Evolutionary conservation across 2,797 vertebrate species (phyloP).

Genomic region (Sebastes melanostomus): DNA sequence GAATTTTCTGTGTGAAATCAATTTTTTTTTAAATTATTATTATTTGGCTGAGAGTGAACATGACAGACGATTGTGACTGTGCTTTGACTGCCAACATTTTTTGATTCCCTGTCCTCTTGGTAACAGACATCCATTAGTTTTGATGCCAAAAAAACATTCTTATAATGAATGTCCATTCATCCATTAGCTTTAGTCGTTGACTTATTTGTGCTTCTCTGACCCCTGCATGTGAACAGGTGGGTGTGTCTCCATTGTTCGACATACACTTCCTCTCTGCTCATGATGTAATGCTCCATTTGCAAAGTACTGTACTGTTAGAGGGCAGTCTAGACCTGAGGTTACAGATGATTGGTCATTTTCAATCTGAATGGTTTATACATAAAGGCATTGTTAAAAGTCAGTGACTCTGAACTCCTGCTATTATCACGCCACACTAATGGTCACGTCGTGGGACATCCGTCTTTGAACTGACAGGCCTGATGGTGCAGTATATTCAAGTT

Average conservation of each 20-base stretch:
- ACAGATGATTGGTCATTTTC: background rate
- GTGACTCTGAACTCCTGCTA: background rate
- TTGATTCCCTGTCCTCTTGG: background rate
- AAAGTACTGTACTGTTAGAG: background rate
- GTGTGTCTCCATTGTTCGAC: background rate
- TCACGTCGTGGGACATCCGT: background rate
- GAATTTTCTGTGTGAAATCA: constrained; percentile 21
- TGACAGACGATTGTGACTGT: constrained; percentile 14
- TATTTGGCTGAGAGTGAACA: constrained; percentile 22
- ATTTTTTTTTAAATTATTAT: constrained; percentile 6
- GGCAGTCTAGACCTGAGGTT: background rate
- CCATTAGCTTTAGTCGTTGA: background rate
- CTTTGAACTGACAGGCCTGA: background rate
- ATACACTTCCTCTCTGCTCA: background rate
- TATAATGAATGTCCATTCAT: background rate
- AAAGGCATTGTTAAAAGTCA: background rate
- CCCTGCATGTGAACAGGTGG: background rate
- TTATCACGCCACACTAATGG: background rate
- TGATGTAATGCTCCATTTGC: background rate
- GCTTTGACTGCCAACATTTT: constrained; percentile 1
- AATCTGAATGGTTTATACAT: background rate
- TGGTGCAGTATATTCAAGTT: background rate
- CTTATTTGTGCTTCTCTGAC: background rate
- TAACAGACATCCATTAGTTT: constrained; percentile 3
- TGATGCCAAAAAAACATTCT: background rate